phyloP scores from a whole-genome alignment of 2,888 invertebrate species.

The Limnephilus marmoratus region DNA sequence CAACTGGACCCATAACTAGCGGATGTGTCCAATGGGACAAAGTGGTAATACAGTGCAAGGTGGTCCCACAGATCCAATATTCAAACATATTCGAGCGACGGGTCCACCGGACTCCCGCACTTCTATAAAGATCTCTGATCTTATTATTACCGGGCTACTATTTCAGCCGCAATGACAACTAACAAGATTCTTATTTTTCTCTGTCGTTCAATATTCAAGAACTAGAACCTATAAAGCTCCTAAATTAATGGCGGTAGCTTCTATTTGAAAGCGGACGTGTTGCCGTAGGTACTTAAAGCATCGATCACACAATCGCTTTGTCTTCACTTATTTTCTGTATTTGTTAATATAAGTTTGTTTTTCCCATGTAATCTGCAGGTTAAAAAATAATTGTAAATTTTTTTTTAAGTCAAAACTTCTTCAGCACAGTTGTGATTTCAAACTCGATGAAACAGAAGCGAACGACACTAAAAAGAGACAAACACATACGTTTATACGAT shows the following conservation, averaged over 20 bases:
- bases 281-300: not conserved
- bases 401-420: no score
- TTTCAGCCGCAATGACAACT: slow-evolving; percentile 43
- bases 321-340: no score
- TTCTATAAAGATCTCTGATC: slow-evolving; percentile 38
- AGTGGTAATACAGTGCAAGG: slow-evolving; percentile 37
- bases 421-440: no score
- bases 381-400: no score
- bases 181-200: slow-evolving; percentile 46
- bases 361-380: no score
- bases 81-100: slow-evolving; percentile 1
- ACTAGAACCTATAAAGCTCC: slow-evolving; percentile 5
- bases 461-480: no score
- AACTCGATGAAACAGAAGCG: no score
- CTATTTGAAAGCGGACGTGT: not conserved
- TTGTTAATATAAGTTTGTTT: no score
- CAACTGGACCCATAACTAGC: slow-evolving; percentile 42
- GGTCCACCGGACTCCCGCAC: not conserved
- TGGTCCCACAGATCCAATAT: slow-evolving; percentile 45
- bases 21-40: slow-evolving; percentile 47
- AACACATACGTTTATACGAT: no score
- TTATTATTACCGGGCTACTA: slow-evolving; percentile 34
- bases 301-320: not conserved
- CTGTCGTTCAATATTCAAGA: slow-evolving; percentile 12
- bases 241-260: slow-evolving; percentile 10